Percentiles rank a stretch among this genome's conserved stretches.
Evolutionary conservation across 2,113 vertebrate species (phyloP).

Genomic region (Pyxicephalus adspersus): DNA sequence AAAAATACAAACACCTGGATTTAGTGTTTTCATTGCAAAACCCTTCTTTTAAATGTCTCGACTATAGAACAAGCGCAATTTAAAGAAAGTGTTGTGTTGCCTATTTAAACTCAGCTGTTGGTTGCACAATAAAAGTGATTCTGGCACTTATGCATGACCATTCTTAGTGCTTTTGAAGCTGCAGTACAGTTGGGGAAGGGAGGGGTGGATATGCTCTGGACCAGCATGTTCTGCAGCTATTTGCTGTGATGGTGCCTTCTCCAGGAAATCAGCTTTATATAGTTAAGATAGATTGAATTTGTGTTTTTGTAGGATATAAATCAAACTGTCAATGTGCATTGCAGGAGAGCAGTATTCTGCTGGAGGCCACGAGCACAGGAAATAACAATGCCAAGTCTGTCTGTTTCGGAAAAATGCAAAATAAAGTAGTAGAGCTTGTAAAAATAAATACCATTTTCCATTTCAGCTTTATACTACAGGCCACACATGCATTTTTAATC

Average conservation of each 20-base stretch:
- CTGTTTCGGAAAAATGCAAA: not conserved
- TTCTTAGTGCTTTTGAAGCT: not conserved
- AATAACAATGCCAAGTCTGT: not conserved
- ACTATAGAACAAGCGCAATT: not conserved
- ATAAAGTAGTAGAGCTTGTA: not conserved
- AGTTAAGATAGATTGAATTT: slow-evolving; percentile 18
- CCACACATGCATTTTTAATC: too few species aligned
- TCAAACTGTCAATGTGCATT: slow-evolving; percentile 33
- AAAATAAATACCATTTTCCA: too few species aligned
- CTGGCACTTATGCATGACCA: slow-evolving; percentile 1
- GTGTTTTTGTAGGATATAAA: slow-evolving; percentile 34
- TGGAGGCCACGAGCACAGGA: not conserved
- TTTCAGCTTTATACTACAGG: too few species aligned
- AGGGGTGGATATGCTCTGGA: not conserved
- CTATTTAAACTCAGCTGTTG: not conserved
- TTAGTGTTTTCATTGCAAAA: slow-evolving; percentile 28
- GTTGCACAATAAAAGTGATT: slow-evolving; percentile 7
- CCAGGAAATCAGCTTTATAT: slow-evolving; percentile 5
- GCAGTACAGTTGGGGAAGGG: not conserved
- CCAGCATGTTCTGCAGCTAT: not conserved
- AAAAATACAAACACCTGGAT: slow-evolving; percentile 54
- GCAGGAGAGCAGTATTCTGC: slow-evolving; percentile 11
- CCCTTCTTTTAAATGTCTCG: slow-evolving; percentile 31
- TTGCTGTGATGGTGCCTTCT: not conserved
- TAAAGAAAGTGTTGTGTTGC: not conserved